Evolutionary conservation across 2,797 vertebrate species (phyloP).

Genomic region (Pachyuromys duprasi): DNA sequence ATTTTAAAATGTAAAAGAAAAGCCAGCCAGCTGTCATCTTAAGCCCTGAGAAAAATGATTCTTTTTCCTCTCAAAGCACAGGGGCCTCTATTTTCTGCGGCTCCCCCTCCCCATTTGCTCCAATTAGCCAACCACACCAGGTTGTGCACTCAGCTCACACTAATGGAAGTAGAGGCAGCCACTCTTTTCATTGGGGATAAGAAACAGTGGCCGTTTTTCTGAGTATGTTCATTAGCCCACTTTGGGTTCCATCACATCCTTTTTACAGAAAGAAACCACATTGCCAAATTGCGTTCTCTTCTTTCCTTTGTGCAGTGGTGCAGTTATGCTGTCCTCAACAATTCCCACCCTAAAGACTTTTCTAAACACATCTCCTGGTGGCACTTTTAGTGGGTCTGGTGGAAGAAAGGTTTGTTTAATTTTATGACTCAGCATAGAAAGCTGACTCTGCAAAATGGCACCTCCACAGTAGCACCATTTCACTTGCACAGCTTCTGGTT

Average conservation of each 20-base stretch:
- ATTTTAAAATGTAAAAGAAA: not conserved
- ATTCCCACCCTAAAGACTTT: not conserved
- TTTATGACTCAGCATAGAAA: conserved; percentile 19
- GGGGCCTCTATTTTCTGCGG: not conserved
- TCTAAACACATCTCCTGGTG: not conserved
- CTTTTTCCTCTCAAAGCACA: not conserved
- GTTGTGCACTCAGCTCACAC: not conserved
- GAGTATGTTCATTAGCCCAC: not conserved
- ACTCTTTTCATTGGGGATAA: too few relatives aligned
- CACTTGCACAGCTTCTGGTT: not conserved
- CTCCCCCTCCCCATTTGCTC: not conserved
- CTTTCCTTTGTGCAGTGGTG: not conserved
- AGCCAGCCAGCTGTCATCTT: not conserved
- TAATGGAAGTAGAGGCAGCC: not conserved
- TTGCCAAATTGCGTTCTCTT: not conserved
- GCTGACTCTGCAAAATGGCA: not conserved
- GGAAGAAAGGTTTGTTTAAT: not conserved
- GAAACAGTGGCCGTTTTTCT: too few relatives aligned
- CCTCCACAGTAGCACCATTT: not conserved
- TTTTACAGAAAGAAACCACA: not conserved
- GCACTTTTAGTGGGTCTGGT: not conserved
- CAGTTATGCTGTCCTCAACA: not conserved
- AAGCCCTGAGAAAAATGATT: not conserved
- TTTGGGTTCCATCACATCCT: not conserved
- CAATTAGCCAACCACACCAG: not conserved